Conservation (phyloP, 64 coral and sea anemone genomes). For the Pocillopora damicornis region DNA sequence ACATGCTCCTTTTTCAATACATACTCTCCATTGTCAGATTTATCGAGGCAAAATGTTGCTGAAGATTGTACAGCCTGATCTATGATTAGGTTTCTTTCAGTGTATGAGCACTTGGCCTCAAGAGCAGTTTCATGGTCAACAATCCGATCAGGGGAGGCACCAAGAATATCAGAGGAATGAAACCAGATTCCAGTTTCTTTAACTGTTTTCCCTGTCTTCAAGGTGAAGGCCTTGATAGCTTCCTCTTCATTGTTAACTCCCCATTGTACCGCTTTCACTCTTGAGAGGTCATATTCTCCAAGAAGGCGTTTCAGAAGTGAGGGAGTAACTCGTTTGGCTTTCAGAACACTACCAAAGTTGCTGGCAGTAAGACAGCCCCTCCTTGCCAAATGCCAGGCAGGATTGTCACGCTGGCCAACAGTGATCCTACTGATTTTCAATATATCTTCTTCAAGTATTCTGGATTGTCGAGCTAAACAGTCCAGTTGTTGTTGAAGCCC, state of each 20-base stretch:
- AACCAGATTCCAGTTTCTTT: slow-evolving; percentile 5
- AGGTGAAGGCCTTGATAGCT: background rate
- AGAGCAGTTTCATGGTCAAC: background rate
- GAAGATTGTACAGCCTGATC: background rate
- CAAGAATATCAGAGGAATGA: background rate
- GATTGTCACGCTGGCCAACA: slow-evolving; percentile 19
- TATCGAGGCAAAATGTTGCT: background rate
- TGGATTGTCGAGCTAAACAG: background rate
- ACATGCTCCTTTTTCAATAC: too few relatives aligned
- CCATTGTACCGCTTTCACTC: slow-evolving; percentile 25
- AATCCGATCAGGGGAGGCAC: background rate
- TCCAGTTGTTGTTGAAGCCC: background rate
- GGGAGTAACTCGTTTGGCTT: slow-evolving; percentile 23
- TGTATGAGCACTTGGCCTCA: slow-evolving; percentile 1
- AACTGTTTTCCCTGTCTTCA: background rate
- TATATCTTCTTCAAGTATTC: background rate
- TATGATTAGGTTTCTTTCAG: background rate
- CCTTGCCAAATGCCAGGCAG: slow-evolving; percentile 24
- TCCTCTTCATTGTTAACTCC: slow-evolving; percentile 20
- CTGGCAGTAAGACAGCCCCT: slow-evolving; percentile 22
- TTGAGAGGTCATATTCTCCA: slow-evolving; percentile 16
- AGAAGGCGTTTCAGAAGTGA: slow-evolving; percentile 11
- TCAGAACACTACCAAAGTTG: slow-evolving; percentile 10
- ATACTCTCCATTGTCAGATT: too few relatives aligned
- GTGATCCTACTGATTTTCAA: background rate